phyloP scores from a whole-genome alignment of 1,140 invertebrate species.

The Eurosta solidaginis region DNA sequence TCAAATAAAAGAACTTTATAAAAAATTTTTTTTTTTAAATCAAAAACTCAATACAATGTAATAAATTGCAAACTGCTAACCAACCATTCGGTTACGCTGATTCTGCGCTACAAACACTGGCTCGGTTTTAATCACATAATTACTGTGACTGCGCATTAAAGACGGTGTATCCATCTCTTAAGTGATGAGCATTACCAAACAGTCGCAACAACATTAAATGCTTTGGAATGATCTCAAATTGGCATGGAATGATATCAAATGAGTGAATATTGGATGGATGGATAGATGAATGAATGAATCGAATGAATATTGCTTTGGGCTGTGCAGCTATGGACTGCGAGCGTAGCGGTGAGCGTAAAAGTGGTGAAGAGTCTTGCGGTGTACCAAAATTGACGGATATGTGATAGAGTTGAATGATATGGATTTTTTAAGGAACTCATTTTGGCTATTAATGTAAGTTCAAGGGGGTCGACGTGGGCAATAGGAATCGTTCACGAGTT shows the following conservation, averaged over 20 bases:
- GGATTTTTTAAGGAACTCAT: too few species aligned
- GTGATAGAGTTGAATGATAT: too few species aligned
- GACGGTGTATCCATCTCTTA: background rate
- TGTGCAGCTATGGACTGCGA: background rate
- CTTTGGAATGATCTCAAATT: slow-evolving; percentile 1
- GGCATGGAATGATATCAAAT: background rate
- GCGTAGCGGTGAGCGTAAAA: background rate
- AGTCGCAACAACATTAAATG: background rate
- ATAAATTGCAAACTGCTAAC: background rate
- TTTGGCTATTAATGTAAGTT: too few species aligned
- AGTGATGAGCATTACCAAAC: background rate
- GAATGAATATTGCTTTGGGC: background rate
- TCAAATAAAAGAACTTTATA: background rate
- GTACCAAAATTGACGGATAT: too few species aligned
- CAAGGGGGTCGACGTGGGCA: too few species aligned
- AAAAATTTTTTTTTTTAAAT: background rate
- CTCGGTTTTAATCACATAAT: slow-evolving; percentile 24
- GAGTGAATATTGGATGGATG: background rate
- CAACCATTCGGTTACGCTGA: background rate
- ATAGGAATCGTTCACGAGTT: too few species aligned
- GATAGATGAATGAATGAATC: background rate
- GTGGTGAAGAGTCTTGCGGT: background rate
- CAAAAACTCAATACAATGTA: background rate
- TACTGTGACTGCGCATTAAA: background rate
- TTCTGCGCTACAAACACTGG: background rate